A percentile compares a stretch with the other conserved stretches of the same genome.
These are phyloP conservation scores for Chaetodon trifascialis DNA, from an alignment of 2,113 vertebrate species.

Conservation along the genomic window DNA sequence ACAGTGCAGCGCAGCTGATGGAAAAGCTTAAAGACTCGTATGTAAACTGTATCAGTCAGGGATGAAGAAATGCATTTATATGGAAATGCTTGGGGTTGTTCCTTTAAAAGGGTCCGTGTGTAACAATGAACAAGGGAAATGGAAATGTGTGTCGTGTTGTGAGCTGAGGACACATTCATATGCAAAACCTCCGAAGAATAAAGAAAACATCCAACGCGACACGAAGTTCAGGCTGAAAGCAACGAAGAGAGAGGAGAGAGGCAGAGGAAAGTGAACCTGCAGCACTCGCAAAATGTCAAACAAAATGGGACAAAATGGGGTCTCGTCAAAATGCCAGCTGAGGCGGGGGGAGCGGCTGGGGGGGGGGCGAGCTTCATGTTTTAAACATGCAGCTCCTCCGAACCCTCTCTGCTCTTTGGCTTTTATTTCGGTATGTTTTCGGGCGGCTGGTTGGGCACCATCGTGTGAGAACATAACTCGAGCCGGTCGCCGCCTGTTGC, in stretches of 20 bases:
- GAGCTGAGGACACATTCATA: slow-evolving; percentile 55
- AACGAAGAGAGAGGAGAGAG: not conserved
- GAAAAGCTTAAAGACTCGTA: not conserved
- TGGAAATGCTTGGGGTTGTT: slow-evolving; percentile 37
- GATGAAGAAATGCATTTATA: slow-evolving; percentile 41
- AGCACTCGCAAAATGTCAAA: slow-evolving; percentile 55
- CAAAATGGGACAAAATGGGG: slow-evolving; percentile 32
- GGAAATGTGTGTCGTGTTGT: slow-evolving; percentile 48
- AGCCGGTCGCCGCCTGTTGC: slow-evolving; percentile 56
- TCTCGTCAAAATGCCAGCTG: slow-evolving; percentile 35
- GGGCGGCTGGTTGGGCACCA: slow-evolving; percentile 5
- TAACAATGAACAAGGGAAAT: slow-evolving; percentile 47
- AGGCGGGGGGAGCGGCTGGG: not conserved
- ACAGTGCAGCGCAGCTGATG: not conserved
- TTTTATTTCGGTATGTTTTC: not conserved
- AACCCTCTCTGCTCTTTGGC: not conserved
- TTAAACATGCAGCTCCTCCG: slow-evolving; percentile 12
- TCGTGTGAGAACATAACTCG: slow-evolving; percentile 31
- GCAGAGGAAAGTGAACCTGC: slow-evolving; percentile 18
- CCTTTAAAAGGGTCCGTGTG: slow-evolving; percentile 12
- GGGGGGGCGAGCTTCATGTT: not conserved
- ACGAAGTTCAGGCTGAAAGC: slow-evolving; percentile 42
- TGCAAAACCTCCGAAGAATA: slow-evolving; percentile 55
- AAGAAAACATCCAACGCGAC: slow-evolving; percentile 1
- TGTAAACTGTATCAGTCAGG: slow-evolving; percentile 6